A percentile compares a stretch with the other conserved stretches of the same genome.
Conservation (phyloP, 2,113 vertebrate genomes). For the Aptenodytes patagonicus region DNA sequence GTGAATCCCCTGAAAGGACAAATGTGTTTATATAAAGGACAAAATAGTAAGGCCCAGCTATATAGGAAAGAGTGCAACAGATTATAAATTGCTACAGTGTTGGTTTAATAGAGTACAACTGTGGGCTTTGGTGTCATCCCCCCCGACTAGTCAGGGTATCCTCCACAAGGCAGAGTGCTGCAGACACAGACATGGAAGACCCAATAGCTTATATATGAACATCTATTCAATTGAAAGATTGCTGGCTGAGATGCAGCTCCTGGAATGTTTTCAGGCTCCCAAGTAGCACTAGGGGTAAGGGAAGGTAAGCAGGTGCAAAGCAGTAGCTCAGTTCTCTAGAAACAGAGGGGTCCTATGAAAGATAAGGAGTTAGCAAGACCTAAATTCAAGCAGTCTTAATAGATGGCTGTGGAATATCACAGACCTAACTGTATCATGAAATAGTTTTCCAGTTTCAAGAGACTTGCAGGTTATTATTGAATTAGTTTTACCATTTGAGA, state of each 20-base stretch:
- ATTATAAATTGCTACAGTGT: background rate
- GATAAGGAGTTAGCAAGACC: background rate
- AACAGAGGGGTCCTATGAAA: background rate
- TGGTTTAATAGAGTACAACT: background rate
- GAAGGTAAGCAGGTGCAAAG: background rate
- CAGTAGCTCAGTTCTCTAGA: background rate
- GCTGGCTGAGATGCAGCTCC: background rate
- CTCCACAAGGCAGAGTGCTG: background rate
- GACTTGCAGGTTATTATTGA: background rate
- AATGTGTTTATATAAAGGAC: background rate
- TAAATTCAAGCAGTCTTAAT: background rate
- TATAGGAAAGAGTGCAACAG: background rate
- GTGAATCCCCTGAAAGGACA: constrained; percentile 85
- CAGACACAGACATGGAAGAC: background rate
- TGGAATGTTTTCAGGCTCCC: background rate
- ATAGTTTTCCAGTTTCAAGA: background rate
- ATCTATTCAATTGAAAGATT: background rate
- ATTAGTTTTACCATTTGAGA: constrained; percentile 83
- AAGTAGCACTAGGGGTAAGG: background rate
- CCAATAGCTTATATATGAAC: background rate
- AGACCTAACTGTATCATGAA: background rate
- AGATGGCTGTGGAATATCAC: background rate
- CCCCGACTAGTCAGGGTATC: background rate
- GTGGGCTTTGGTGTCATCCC: background rate
- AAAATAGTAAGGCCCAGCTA: background rate